Evolutionary conservation across 1,140 invertebrate species (phyloP).

Genomic region (Cotesia typhae): DNA sequence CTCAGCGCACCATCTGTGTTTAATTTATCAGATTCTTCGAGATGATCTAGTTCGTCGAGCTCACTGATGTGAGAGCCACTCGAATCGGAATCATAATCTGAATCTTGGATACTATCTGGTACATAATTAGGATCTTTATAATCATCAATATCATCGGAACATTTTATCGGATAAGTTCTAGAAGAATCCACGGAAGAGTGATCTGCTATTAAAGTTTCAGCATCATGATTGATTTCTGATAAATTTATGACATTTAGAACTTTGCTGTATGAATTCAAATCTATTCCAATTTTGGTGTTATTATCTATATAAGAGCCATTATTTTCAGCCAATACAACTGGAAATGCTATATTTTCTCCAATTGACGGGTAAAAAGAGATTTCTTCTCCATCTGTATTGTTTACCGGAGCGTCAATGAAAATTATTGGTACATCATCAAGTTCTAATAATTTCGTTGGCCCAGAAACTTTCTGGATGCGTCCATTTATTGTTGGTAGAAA

Average conservation of each 20-base stretch:
- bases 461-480: neutral
- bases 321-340: neutral
- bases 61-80: slow-evolving; percentile 3
- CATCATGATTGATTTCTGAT: neutral
- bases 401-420: neutral
- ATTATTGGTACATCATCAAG: slow-evolving; percentile 5
- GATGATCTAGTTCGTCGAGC: neutral
- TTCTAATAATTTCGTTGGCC: neutral
- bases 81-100: neutral
- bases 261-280: neutral
- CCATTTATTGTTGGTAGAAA: neutral
- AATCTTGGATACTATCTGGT: neutral
- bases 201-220: neutral
- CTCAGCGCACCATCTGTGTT: too few relatives aligned
- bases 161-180: neutral
- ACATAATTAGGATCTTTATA: neutral
- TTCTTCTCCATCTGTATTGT: neutral
- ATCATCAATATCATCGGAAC: neutral
- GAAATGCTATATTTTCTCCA: neutral
- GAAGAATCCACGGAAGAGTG: neutral
- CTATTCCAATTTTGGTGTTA: neutral
- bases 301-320: neutral
- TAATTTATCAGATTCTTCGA: neutral
- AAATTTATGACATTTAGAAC: neutral
- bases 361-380: neutral